Evolutionary conservation across 2,888 invertebrate genomes (phyloP).

Genomic region (Drosophila nigricruria): DNA sequence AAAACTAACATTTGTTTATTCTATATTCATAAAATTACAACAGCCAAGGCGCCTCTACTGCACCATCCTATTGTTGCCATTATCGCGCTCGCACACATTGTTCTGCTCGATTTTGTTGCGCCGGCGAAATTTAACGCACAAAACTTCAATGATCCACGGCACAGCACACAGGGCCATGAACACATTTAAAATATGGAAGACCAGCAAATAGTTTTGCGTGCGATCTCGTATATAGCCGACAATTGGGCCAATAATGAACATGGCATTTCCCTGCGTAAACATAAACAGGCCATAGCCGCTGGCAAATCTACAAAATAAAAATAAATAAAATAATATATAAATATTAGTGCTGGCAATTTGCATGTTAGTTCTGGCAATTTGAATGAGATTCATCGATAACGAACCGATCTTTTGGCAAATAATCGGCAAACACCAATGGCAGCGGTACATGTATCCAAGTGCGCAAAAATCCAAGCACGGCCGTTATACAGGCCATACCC

Average conservation of each 20-base stretch:
- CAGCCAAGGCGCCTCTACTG: conserved; percentile 2
- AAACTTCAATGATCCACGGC: conserved; percentile 89
- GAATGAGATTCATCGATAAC: background rate
- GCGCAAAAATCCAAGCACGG: conserved; percentile 89
- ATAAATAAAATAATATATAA: background rate
- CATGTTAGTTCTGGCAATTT: background rate
- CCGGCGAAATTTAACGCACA: conserved; percentile 76
- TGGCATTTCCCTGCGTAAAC: conserved; percentile 89
- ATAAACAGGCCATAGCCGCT: conserved; percentile 91
- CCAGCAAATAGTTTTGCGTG: conserved; percentile 88
- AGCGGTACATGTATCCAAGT: conserved; percentile 90
- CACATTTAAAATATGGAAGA: conserved; percentile 89
- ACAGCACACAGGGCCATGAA: conserved; percentile 89
- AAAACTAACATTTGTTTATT: background rate
- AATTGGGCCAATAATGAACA: conserved; percentile 89
- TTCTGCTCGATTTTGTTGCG: conserved; percentile 64
- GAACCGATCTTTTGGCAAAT: conserved; percentile 87
- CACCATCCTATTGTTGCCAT: conserved; percentile 13
- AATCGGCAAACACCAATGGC: conserved; percentile 90
- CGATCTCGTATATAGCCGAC: conserved; percentile 88
- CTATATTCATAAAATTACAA: conserved; percentile 3
- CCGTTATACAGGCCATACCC: conserved; percentile 88
- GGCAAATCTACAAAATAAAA: conserved; percentile 86
- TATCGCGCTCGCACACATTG: conserved; percentile 49
- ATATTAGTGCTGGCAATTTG: background rate